These are phyloP conservation scores for Tragelaphus oryx DNA, from an alignment of 2,797 vertebrate species.

Conservation along the genomic window DNA sequence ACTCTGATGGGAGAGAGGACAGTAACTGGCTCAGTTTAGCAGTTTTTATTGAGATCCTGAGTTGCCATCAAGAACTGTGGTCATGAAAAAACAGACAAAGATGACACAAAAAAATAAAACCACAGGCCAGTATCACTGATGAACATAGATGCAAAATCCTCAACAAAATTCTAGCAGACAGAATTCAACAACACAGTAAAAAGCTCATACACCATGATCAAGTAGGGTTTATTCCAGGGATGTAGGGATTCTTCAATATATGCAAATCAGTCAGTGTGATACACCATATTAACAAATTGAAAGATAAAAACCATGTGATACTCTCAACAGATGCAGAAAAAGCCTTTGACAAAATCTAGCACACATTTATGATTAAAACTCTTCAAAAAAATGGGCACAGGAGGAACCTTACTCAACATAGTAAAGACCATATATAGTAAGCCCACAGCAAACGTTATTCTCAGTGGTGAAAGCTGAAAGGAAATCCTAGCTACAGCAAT, in stretches of 20 bases:
- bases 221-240: neutral
- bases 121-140: neutral
- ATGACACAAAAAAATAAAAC: neutral
- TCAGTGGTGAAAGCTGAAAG: neutral
- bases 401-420: neutral
- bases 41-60: neutral
- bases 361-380: neutral
- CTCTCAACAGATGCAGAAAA: neutral
- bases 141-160: neutral
- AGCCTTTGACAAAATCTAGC: neutral
- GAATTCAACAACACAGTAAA: neutral
- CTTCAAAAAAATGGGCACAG: neutral
- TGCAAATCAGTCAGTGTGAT: neutral
- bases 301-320: neutral
- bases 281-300: neutral
- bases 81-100: neutral
- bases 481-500: neutral
- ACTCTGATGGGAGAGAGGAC: neutral
- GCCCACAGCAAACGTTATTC: neutral
- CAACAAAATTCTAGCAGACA: neutral
- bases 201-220: neutral
- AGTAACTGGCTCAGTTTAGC: neutral
- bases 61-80: neutral
- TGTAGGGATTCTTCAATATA: neutral
- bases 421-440: neutral